Evolutionary conservation across 2,797 vertebrate genomes (phyloP).

Genomic region (Molothrus aeneus): DNA sequence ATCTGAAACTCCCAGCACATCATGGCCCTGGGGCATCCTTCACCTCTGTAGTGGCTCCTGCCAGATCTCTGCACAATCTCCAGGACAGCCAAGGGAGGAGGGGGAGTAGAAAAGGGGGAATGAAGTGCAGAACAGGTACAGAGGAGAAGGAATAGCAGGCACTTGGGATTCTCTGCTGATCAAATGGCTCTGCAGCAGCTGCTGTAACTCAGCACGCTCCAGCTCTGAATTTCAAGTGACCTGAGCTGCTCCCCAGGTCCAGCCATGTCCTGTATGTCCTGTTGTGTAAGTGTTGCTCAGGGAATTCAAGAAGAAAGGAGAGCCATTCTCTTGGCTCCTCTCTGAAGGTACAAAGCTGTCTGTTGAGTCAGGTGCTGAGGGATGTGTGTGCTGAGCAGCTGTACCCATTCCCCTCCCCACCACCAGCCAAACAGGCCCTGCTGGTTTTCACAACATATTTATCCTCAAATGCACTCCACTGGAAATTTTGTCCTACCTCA

Average conservation of each 20-base stretch:
- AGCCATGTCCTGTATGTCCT: background rate
- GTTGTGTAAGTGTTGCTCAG: background rate
- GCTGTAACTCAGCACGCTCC: background rate
- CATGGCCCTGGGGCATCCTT: background rate
- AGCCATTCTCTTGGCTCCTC: background rate
- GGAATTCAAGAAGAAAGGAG: background rate
- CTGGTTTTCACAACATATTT: background rate
- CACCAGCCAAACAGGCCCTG: background rate
- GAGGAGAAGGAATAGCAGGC: background rate
- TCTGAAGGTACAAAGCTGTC: background rate
- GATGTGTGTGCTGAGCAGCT: background rate
- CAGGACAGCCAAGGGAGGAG: background rate
- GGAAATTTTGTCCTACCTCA: background rate
- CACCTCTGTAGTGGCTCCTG: background rate
- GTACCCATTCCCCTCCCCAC: fast-evolving
- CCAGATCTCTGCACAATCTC: background rate
- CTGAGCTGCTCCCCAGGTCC: background rate
- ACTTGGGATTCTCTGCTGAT: background rate
- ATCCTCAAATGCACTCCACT: background rate
- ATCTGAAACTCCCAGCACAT: background rate
- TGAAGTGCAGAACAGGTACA: background rate
- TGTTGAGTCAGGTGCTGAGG: fast-evolving
- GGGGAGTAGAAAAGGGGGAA: background rate
- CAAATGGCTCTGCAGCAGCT: background rate
- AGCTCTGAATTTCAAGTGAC: background rate